Base-by-base conservation (phyloP, 2,113 vertebrate species). In the Cromileptes altivelis region DNA sequence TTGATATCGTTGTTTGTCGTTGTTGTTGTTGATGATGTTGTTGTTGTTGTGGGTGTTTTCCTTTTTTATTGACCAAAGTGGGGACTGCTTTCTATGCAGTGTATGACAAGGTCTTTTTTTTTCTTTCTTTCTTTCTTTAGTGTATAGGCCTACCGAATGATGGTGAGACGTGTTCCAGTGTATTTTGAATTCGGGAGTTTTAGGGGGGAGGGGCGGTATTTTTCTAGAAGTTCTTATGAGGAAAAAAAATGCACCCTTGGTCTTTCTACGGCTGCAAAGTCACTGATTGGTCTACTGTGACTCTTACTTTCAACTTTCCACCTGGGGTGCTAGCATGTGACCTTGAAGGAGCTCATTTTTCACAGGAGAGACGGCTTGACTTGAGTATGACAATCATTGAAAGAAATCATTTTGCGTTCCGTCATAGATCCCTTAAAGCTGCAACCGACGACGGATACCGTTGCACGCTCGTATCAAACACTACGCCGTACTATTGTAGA, bases 1-100 rank as follows among this genome's bases (percentile, higher is more conserved):
- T 96, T 95, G 94, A 95, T 94, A 93, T 95, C 90, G 96, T 97
- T 97, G 95, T 97, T 95, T 90, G 93, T 93, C 89, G 91, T 92
- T 89, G 92, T 91, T 95, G 94, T 92, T 92, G 91, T 93, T 95
- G 89, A 8, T 88, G 89, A 19, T 90, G 91, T 94, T 96, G 94
- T 95, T 96, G 94, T 96, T 96, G 94, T 96, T 96, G 95, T 93
- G 89, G 90, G 88, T 92, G 90, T 88, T 91, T 85, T 87, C 75
- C 75, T 91, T 93, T 97, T 98, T 97, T 96, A 97, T 97, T 96
- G 97, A 99, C 97, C 98, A 98, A 99, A 99, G 97, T 97, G 98
- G 97, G 96, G 96, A 97, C 97, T 98, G 98, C 97, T 97, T 96
- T 98, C 97, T 98, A 97, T 97, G 98, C 98, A 99, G 97, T 97